Evolutionary conservation across 2,888 invertebrate genomes (phyloP), one percentile per base, ranked within the genome.

Genomic region (Caenorhabditis sinica): DNA sequence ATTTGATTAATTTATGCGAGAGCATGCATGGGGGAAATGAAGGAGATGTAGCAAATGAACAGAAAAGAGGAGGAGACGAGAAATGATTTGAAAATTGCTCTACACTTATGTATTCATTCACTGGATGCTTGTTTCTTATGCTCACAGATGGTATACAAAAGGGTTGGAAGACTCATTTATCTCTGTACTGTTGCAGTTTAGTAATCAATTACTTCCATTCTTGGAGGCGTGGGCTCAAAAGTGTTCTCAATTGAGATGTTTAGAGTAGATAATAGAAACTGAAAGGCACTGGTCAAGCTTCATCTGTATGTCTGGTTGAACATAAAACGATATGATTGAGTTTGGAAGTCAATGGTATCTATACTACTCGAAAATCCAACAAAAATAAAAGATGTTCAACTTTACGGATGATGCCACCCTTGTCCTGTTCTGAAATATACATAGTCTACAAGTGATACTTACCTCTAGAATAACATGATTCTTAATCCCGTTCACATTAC

Each of bases 1-100:
- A 79, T 72, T 79, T 79, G 79, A 79, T 79, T 79, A 79, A 79
- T 79, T 79, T 71, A 79, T 72, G 53, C 71, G 30, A 51, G 79
- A 71, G 28, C 30, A 25, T 17, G 60, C 4, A 4, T 43, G 4
- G 36, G 15, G 43, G 33, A 30, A 30, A n/a, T 28, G 23, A 33
- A 30, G 60, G 58, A 51, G 77, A 76, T 75, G 75, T 75, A 75
- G 75, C 75, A 76, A 28, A 77, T 53, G 65, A 63, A 51, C 17
- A 56, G n/a, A n/a, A n/a, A n/a, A 30, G 49, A 58, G 28, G 8
- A 60, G 60, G n/a, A 72, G 17, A n/a, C 36, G 15, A 9, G 13
- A 33, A 66, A 53, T 40, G 40, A 30, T 76, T 77, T 63, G 71
- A 40, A 71, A 77, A 77, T 77, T 63, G 53, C 77, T 71, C 36